Conservation (phyloP, 2,113 vertebrate genomes). For the Pseudorhombus dupliciocellatus region DNA sequence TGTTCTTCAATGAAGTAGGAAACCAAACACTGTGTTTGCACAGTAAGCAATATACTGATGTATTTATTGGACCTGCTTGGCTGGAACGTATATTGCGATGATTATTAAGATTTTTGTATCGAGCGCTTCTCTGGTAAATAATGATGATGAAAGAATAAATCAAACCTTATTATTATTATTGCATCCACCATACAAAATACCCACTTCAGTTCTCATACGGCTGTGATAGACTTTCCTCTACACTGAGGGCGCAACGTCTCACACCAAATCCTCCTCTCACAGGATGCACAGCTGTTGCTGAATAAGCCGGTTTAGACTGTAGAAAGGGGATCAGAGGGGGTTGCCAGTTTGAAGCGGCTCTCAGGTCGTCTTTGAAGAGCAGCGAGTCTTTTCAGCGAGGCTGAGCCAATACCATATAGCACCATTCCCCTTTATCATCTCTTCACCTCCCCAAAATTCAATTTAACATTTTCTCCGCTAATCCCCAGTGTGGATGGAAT, state of each 20-base stretch:
- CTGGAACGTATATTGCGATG: no score
- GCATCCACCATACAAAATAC: neutral
- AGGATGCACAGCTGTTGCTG: slow-evolving; percentile 42
- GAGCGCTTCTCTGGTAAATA: no score
- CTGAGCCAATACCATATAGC: slow-evolving; percentile 36
- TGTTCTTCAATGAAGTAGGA: no score
- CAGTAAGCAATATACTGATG: no score
- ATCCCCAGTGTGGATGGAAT: slow-evolving; percentile 63
- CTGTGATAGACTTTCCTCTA: neutral
- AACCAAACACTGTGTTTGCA: no score
- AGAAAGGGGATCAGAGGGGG: slow-evolving; percentile 36
- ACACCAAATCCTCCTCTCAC: slow-evolving; percentile 16
- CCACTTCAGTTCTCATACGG: neutral
- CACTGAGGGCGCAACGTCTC: neutral
- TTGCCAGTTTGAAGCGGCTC: slow-evolving; percentile 43
- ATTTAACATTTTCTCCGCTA: slow-evolving; percentile 56
- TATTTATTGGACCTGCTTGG: neutral
- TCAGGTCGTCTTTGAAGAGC: slow-evolving; percentile 46
- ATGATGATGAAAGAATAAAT: neutral
- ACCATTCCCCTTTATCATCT: slow-evolving; percentile 49
- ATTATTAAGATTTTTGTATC: no score
- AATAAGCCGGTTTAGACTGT: slow-evolving; percentile 42
- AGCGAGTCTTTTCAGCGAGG: slow-evolving; percentile 39
- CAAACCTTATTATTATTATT: neutral
- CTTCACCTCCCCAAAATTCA: slow-evolving; percentile 52